phyloP scores from a whole-genome alignment of 2,888 invertebrate species.

The Campopleginae sp. region DNA sequence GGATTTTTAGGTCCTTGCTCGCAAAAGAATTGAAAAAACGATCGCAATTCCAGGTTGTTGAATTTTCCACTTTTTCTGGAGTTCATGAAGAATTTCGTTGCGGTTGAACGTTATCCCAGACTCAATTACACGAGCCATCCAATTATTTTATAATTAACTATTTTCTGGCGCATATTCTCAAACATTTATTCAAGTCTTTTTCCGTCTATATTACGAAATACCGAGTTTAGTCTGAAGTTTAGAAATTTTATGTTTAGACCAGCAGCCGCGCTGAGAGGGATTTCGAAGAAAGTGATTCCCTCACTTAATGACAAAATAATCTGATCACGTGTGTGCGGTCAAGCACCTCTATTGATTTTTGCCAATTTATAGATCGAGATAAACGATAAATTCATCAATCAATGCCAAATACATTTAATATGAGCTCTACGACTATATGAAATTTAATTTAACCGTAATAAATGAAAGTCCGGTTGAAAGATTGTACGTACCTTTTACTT shows the following conservation, averaged over 20 bases:
- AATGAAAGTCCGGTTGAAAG: conserved; percentile 3
- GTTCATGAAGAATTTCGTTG: too few species aligned
- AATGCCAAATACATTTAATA: neutral
- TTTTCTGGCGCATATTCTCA: neutral
- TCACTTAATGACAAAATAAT: neutral
- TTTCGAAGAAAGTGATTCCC: neutral
- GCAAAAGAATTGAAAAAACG: too few species aligned
- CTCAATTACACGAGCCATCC: too few species aligned
- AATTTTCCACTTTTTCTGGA: too few species aligned
- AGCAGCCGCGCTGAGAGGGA: neutral
- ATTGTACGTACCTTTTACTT: conserved; percentile 13
- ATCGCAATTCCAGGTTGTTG: too few species aligned
- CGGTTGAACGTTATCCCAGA: too few species aligned
- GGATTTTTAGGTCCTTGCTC: too few species aligned
- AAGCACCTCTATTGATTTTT: neutral
- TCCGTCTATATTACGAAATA: neutral
- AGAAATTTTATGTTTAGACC: neutral
- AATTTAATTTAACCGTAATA: neutral
- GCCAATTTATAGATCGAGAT: neutral
- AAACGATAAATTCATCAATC: neutral
- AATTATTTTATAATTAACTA: too few species aligned
- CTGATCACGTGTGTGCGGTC: neutral
- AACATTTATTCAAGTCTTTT: neutral
- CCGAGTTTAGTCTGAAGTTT: neutral
- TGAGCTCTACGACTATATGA: conserved; percentile 1